A percentile compares a stretch with the other conserved stretches of the same genome.
These are phyloP conservation scores for Pseudococcus jackbeardsleyi DNA, from an alignment of 2,888 invertebrate species.

Conservation along the genomic window DNA sequence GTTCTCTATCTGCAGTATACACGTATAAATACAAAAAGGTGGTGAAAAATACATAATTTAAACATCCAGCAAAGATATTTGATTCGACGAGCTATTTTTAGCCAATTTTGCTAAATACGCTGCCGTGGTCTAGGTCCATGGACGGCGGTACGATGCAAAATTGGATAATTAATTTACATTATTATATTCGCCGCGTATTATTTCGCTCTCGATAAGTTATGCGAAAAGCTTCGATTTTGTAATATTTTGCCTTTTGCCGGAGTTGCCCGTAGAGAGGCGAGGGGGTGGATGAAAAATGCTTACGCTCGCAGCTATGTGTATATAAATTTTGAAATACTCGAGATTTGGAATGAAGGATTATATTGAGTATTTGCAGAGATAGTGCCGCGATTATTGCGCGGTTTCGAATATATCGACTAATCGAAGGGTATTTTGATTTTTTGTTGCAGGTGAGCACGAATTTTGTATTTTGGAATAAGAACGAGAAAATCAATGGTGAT, in stretches of 20 bases:
- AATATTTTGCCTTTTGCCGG: background rate
- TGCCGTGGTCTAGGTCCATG: background rate
- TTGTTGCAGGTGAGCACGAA: too few relatives aligned
- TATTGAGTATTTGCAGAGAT: background rate
- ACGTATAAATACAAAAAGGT: background rate
- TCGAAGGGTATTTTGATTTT: too few relatives aligned
- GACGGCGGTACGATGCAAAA: background rate
- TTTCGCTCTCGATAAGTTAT: slow-evolving; percentile 16
- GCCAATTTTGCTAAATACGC: background rate
- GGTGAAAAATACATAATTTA: background rate
- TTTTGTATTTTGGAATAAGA: too few relatives aligned
- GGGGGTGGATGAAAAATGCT: background rate
- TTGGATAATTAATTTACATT: background rate
- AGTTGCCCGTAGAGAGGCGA: background rate
- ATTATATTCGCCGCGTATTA: background rate
- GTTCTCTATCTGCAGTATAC: too few relatives aligned
- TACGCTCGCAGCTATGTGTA: background rate
- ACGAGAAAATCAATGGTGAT: too few relatives aligned
- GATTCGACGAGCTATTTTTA: background rate
- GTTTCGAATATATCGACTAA: too few relatives aligned
- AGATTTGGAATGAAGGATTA: background rate
- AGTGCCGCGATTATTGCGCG: too few relatives aligned
- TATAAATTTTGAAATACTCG: background rate
- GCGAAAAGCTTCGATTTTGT: slow-evolving; percentile 1
- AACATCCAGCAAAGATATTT: background rate